Evolutionary conservation across 2,888 invertebrate genomes (phyloP), one percentile per base, ranked within the genome.

Genomic region (Caprella mutica): DNA sequence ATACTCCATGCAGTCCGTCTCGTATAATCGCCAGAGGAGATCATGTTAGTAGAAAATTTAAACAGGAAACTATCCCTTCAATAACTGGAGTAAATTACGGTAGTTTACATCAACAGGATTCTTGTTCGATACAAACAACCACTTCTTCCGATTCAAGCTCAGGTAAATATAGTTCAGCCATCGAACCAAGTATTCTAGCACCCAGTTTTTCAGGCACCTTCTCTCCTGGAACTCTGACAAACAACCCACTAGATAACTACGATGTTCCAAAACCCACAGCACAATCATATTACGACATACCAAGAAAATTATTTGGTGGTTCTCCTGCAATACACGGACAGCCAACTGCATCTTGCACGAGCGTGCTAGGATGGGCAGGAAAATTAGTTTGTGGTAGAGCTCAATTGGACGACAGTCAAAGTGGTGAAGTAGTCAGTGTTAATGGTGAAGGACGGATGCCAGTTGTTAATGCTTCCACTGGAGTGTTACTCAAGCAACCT

Each of bases 371-470:
- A 12, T 64, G 64, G 64, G 57, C 60, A 27, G 60, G 60, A 14
- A 53, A 59, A 8, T 52, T 64, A 38, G 58, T 64, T 42, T 60
- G 59, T 44, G 55, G 64, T 12, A 51, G 64, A 12, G 33, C 35
- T 5, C 52, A 56, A 5, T 44, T 43, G n/a, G 48, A 40, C 1
- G 40, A 48, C 38, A 54, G 42, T 21, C 35, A 17, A 21, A 27
- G 29, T 17, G 38, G 24, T 23, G 57, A 50, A 27, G 53, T 40
- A 12, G 48, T 58, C 21, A 35, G 58, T 21, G 65, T 62, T 26
- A 57, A 65, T 39, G 65, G 61, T 6, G 59, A 62, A 12, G 61
- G 61, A 24, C 46, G 61, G 23, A 65, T 65, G 62, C 62, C 65
- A 1, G 60, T 65, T 17, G 40, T 65, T 35, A 60, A 65, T 27